Evolutionary conservation across 1,140 invertebrate genomes (phyloP).

Genomic region (Calosoma granatense): DNA sequence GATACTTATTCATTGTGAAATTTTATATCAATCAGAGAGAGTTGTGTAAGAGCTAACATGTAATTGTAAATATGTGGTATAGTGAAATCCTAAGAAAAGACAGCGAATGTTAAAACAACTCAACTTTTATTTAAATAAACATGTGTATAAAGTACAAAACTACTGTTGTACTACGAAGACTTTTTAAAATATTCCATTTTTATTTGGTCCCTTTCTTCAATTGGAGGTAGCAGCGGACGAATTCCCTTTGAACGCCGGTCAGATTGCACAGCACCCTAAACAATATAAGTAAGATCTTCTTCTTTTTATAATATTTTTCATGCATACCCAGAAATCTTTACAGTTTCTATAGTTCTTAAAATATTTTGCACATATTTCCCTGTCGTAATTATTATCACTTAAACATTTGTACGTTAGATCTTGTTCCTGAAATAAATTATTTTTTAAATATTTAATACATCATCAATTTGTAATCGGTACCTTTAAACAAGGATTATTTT

Average conservation of each 20-base stretch:
- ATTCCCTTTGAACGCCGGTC: slow-evolving; percentile 33
- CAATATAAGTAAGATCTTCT: not conserved
- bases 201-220: slow-evolving; percentile 35
- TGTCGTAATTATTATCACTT: not conserved
- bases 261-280: slow-evolving; percentile 32
- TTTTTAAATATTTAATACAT: not conserved
- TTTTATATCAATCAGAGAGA: no score
- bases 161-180: slow-evolving; percentile 16
- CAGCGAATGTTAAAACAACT: no score
- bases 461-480: not conserved
- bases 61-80: no score
- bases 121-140: no score
- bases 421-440: slow-evolving; percentile 1
- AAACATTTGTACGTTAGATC: slow-evolving; percentile 2
- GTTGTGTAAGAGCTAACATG: no score
- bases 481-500: slow-evolving; percentile 5
- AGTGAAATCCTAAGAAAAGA: no score
- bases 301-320: not conserved
- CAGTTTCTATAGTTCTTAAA: not conserved
- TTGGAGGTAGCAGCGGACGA: slow-evolving; percentile 33
- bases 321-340: slow-evolving; percentile 10
- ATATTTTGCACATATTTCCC: not conserved
- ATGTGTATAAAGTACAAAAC: no score
- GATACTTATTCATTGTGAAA: no score
- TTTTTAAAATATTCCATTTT: slow-evolving; percentile 30